Evolutionary conservation across 2,888 invertebrate genomes (phyloP).

Genomic region (Hypena proboscidalis): DNA sequence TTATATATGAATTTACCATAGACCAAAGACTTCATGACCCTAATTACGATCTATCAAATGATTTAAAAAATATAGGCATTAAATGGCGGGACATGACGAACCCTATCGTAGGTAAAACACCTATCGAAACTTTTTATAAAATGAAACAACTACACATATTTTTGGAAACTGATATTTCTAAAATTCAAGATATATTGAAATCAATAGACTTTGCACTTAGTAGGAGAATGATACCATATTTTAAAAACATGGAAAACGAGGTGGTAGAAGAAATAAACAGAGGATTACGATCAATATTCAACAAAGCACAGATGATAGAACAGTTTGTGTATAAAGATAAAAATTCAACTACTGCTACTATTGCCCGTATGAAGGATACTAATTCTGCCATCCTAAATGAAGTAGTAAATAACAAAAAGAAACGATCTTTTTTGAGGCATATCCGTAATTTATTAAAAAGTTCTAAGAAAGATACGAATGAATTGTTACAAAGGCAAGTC

Average conservation of each 20-base stretch:
- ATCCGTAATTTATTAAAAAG: conserved; percentile 56
- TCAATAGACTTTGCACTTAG: conserved; percentile 52
- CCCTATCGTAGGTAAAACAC: conserved; percentile 39
- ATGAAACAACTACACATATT: conserved; percentile 61
- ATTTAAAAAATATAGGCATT: conserved; percentile 53
- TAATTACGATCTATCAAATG: conserved; percentile 52
- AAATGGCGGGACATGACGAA: conserved; percentile 51
- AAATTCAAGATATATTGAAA: conserved; percentile 54
- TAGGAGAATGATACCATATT: conserved; percentile 52
- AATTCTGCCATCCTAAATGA: no score
- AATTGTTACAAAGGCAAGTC: conserved; percentile 49
- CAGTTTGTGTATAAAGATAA: no score
- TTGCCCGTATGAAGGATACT: no score
- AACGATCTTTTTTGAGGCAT: conserved; percentile 56
- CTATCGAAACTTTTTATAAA: conserved; percentile 48
- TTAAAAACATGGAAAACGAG: conserved; percentile 38
- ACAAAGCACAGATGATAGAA: conserved; percentile 44
- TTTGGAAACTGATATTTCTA: conserved; percentile 55
- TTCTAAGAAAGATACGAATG: conserved; percentile 57
- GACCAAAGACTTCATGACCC: conserved; percentile 42
- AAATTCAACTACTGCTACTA: no score
- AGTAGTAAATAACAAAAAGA: conserved; percentile 45
- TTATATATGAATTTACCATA: conserved; percentile 42
- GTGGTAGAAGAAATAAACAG: conserved; percentile 47
- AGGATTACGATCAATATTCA: conserved; percentile 46